Base-by-base conservation (phyloP, 2,797 vertebrate genomes). In the Manis javanica region DNA sequence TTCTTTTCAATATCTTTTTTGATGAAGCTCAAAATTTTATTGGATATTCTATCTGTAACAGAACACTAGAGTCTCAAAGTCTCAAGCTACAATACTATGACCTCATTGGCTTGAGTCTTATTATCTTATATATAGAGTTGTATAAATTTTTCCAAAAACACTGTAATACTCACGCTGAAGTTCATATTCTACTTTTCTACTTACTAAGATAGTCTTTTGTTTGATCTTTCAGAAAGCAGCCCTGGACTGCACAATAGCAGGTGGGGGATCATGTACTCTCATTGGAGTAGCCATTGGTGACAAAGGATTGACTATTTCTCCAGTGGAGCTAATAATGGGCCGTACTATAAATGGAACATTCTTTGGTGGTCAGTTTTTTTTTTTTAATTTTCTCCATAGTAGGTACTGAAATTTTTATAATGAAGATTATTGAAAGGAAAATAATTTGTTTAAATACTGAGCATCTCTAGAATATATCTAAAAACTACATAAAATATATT, bases 321-420 rank as follows among this genome's bases (percentile, higher is more conserved):
- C 96, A 31, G 0, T 24, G 18, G 74, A 94, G 4, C 1, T 97
- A 37, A 7, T 97, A 88, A 11, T 93, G 66, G 97, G 97, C 78
- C 89, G 83, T 14, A 94, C 91, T 21, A 12, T 97, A 68, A 96
- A 91, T 59, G 95, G 93, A 95, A 85, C 96, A 34, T 57, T 31
- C 14, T 97, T 97, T 79, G 97, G 97, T 26, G 97, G 97, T 97
- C 31, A 95, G 97, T 90, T 86, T 14, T 79, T 57, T 59, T 96
- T 72, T 77, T 91, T 92, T 49, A 21, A 63, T 94, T 92, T 87
- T 63, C n/a, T 77, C 90, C 12, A 18, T 6, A 59, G 31, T 49
- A 59, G 29, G 29, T 66, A 84, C 39, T 83, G 7, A 97, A 91
- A 88, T 86, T 86, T 61, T 82, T 46, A 89, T 11, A 90, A 29